These are phyloP conservation scores for Rhynchophorus ferrugineus DNA, from an alignment of 1,140 invertebrate species.

Conservation along the genomic window DNA sequence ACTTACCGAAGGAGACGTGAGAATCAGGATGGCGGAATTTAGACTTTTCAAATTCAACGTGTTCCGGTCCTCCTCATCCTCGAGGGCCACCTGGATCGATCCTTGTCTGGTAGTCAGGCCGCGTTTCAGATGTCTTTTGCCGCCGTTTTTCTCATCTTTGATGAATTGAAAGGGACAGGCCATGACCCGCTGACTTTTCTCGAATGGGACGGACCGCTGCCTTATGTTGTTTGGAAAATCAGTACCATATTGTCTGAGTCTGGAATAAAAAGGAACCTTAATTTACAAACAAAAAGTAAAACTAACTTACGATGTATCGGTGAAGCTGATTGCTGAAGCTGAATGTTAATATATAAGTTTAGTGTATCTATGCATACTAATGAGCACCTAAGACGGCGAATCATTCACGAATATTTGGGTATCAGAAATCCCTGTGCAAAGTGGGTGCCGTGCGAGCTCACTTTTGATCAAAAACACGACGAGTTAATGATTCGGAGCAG, in stretches of 20 bases:
- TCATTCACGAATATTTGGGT: too few relatives aligned
- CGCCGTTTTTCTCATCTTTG: conserved; percentile 21
- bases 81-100: conserved; percentile 45
- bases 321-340: too few relatives aligned
- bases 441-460: too few relatives aligned
- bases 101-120: conserved; percentile 41
- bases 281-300: too few relatives aligned
- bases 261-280: background rate
- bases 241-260: background rate
- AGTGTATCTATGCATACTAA: too few relatives aligned
- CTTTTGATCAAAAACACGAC: too few relatives aligned
- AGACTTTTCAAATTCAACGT: conserved; percentile 52
- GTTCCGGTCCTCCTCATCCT: conserved; percentile 44
- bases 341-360: too few relatives aligned
- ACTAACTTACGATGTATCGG: too few relatives aligned
- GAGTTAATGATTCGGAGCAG: too few relatives aligned
- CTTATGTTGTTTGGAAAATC: background rate
- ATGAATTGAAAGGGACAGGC: conserved; percentile 35
- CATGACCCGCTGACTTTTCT: conserved; percentile 7
- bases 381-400: too few relatives aligned
- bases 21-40: conserved; percentile 47
- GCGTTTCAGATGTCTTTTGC: conserved; percentile 31
- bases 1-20: conserved; percentile 51
- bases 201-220: background rate
- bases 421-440: too few relatives aligned